Base-by-base conservation (phyloP, 1,140 invertebrate genomes). In the Diachasmimorpha longicaudata region DNA sequence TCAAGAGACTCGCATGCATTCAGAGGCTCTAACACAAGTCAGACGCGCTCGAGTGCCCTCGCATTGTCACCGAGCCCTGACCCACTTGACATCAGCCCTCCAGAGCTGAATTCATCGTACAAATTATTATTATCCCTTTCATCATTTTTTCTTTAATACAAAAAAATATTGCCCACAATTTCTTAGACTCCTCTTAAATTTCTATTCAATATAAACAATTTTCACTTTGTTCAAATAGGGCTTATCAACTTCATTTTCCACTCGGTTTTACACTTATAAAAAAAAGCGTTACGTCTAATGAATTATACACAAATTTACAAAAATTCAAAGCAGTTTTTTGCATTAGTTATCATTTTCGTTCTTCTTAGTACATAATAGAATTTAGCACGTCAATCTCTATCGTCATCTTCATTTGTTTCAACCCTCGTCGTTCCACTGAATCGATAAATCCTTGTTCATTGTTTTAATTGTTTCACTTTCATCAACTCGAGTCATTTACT, bases 371-470 rank as follows among this genome's bases (percentile, higher is more conserved):
- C 21, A 19, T 11, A 63, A 25, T 63, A 25, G 21, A 63, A 63
- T 63, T 63, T 63, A 63, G 58, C 68, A 42, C 37, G 68, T 63
- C 58, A 63, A 63, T 63, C 58, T 25, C 58, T 63, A 63, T 63
- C 58, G 58, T 63, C 58, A 63, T 63, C 23, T 4, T 52, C n/a
- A 71, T 8, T 25, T 16, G 6, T 58, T 58, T 46, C 44, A 55
- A 46, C 48, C 68, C 70, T 77, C 76, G 76, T 77, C 76, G 46
- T 73, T 72, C 76, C 76, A 48, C 44, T 73, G 76, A 16, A 31
- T 23, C 37, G 52, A 73, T 73, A 66, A 69, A 72, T 68, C 44
- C 55, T 71, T 68, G 42, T n/a, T 63, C 5, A 14, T 63, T 63
- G 19, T 63, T 25, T 25, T 63, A 3, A 68, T 68, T 68, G 2